These are phyloP conservation scores for Paramormyrops hopkinsi DNA, from an alignment of 2,797 vertebrate genomes.

Conservation along the genomic window DNA sequence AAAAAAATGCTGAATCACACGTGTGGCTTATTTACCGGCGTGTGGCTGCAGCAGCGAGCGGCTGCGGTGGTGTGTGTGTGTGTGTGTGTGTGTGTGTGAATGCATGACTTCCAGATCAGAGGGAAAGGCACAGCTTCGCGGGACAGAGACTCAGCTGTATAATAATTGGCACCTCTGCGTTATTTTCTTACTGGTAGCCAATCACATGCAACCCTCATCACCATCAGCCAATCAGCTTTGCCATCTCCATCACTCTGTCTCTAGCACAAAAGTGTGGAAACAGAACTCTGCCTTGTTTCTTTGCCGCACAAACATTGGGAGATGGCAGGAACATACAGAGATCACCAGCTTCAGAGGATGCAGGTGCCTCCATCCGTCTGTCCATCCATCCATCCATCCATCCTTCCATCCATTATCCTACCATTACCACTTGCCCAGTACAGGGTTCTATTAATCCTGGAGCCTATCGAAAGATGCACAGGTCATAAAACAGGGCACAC, in stretches of 20 bases:
- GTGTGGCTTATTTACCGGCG: background rate
- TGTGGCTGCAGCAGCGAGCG: slow-evolving; percentile 44
- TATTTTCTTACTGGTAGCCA: slow-evolving; percentile 29
- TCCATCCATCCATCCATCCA: background rate
- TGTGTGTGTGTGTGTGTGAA: slow-evolving; percentile 26
- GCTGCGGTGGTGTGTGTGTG: slow-evolving; percentile 43
- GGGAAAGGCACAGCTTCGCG: slow-evolving; percentile 1
- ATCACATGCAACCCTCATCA: slow-evolving; percentile 27
- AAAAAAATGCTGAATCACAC: background rate
- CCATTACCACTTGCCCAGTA: background rate
- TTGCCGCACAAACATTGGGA: background rate
- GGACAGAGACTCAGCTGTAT: slow-evolving; percentile 35
- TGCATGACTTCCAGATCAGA: slow-evolving; percentile 37
- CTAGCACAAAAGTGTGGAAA: no score
- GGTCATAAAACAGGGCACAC: background rate
- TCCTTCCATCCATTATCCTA: background rate
- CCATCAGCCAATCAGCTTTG: slow-evolving; percentile 26
- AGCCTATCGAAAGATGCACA: background rate
- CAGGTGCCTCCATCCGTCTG: background rate
- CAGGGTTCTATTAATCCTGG: background rate
- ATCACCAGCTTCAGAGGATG: background rate
- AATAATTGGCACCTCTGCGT: slow-evolving; percentile 40
- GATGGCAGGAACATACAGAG: background rate
- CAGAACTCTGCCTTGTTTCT: background rate
- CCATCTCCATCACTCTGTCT: background rate